A percentile compares a stretch with the other conserved stretches of the same genome.
These are phyloP conservation scores for Colistium nudipinnis DNA, from an alignment of 2,113 vertebrate genomes.

Conservation along the genomic window DNA sequence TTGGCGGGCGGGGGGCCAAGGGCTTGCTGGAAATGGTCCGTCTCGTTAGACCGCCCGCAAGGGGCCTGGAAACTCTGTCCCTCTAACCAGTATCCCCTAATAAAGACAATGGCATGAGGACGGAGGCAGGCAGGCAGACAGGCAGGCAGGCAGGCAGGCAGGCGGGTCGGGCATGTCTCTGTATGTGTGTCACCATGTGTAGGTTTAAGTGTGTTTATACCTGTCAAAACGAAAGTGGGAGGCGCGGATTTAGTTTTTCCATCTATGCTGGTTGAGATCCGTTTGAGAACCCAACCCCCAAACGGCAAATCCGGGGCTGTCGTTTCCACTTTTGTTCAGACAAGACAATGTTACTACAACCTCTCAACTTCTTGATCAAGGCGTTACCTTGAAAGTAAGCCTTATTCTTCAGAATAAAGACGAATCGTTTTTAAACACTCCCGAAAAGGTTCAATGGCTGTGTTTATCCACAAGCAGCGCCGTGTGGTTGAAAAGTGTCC, in stretches of 20 bases:
- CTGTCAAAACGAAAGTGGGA: slow-evolving; percentile 72
- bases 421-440: background rate
- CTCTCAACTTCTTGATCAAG: slow-evolving; percentile 8
- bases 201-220: slow-evolving; percentile 46
- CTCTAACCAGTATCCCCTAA: slow-evolving; percentile 75
- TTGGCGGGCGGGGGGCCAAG: slow-evolving; percentile 77
- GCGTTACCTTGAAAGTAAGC: background rate
- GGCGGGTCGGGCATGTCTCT: slow-evolving; percentile 56
- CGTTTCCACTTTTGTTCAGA: slow-evolving; percentile 47
- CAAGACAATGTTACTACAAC: slow-evolving; percentile 33
- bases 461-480: background rate
- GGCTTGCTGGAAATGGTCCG: slow-evolving; percentile 78
- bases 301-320: slow-evolving; percentile 51
- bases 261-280: slow-evolving; percentile 49
- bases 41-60: slow-evolving; percentile 72
- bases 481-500: no score
- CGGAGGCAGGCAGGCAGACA: slow-evolving; percentile 60
- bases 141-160: slow-evolving; percentile 62
- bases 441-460: no score
- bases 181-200: slow-evolving; percentile 51
- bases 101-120: slow-evolving; percentile 74
- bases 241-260: slow-evolving; percentile 68
- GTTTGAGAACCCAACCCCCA: slow-evolving; percentile 37
- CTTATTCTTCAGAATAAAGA: slow-evolving; percentile 1
- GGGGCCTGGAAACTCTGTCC: slow-evolving; percentile 76